Base-by-base conservation (phyloP, 2,888 invertebrate species). In the Celastrina argiolus region DNA sequence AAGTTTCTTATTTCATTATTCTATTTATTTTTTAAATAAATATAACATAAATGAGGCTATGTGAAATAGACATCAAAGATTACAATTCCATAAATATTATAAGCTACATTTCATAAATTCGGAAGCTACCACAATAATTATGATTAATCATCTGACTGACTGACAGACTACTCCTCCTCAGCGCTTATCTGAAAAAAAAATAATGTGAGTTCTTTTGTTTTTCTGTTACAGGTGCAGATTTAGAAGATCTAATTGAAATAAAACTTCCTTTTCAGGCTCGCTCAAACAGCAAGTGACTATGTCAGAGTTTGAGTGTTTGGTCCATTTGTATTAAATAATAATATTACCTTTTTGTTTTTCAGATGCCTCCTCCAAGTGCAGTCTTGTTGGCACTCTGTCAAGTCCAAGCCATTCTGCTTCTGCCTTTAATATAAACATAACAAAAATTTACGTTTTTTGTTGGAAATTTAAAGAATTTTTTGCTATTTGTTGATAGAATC, bases 381-480 rank as follows among this genome's bases (percentile, higher is more conserved):
- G 90, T 82, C 93, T 90, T 79, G 93, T 93, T 78, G 93, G 93
- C 81, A 93, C 93, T 83, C 93, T 92, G 86, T 94, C 94, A 82
- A 93, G 92, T 77, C 93, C 93, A 78, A 91, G 88, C 92, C 92
- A 93, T 81, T 92, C 93, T 75, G 92, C 92, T 87, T 92, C 92
- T 75, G 92, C 89, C 93, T 93, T 87, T 81, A 92, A 91, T 82
- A 75, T 80, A 88, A 88, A 90, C 81, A 87, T 80, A 82, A 75
- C 81, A 80, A 78, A 75, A 74, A 74, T 76, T 86, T 87, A 86
- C 77, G 75, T 76, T 73, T 70, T 81, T 70, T 78, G 76, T 74
- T 73, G 82, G 65, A 78, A 70, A 74, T 77, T 73, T 67, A 81
- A 72, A 78, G 74, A 82, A 68, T 69, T 75, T 66, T 71, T 79